These are phyloP conservation scores for Watsonalla cultraria DNA, from an alignment of 2,888 invertebrate genomes.

Conservation along the genomic window DNA sequence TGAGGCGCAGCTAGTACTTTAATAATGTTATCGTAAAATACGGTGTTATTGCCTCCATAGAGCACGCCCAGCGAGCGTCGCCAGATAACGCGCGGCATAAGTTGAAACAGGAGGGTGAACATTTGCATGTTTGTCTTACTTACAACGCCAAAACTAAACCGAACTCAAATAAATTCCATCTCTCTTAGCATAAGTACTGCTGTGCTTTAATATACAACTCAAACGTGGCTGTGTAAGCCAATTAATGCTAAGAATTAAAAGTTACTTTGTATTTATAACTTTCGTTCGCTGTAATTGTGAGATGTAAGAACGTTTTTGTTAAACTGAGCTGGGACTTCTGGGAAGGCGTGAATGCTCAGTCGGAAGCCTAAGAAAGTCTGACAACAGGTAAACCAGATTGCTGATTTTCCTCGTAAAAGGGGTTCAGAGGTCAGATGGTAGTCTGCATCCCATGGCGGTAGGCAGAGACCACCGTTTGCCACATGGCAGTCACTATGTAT, in stretches of 20 bases:
- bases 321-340: too few relatives aligned
- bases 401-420: too few relatives aligned
- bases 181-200: conserved; percentile 68
- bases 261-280: conserved; percentile 44
- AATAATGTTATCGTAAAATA: background rate
- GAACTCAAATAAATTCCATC: conserved; percentile 75
- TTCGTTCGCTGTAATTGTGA: conserved; percentile 22
- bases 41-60: background rate
- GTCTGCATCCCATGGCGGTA: too few relatives aligned
- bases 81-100: conserved; percentile 13
- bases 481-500: too few relatives aligned
- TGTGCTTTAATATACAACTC: conserved; percentile 57
- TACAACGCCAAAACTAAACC: conserved; percentile 68
- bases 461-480: too few relatives aligned
- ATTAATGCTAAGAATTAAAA: conserved; percentile 71
- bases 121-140: conserved; percentile 77
- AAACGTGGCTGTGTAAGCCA: conserved; percentile 50
- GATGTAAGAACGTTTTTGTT: background rate
- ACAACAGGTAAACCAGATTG: too few relatives aligned
- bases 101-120: conserved; percentile 44
- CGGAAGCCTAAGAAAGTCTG: too few relatives aligned
- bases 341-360: too few relatives aligned
- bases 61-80: conserved; percentile 28
- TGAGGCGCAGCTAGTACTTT: background rate
- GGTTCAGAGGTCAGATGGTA: too few relatives aligned